Percentiles rank a stretch among this genome's conserved stretches.
Conservation (phyloP, 2,113 vertebrate genomes). For the Myotis davidii region DNA sequence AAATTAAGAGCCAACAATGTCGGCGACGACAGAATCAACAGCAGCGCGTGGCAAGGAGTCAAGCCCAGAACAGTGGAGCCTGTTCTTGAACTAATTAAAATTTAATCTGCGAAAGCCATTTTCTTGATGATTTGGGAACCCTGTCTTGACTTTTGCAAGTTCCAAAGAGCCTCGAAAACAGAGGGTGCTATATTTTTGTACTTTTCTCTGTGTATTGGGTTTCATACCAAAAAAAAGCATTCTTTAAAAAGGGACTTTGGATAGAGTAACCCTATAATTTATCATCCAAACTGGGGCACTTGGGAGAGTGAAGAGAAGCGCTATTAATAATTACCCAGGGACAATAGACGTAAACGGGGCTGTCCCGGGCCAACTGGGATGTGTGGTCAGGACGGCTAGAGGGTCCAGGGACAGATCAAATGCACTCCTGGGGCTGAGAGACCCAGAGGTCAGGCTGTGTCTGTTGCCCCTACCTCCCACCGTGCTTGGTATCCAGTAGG, state of each 20-base stretch:
- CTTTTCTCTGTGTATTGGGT: constrained; percentile 55
- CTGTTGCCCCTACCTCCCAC: not conserved
- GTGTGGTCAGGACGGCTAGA: not conserved
- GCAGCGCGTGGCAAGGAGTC: not conserved
- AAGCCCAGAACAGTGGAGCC: constrained; percentile 25
- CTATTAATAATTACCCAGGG: constrained; percentile 55
- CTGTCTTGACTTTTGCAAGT: constrained; percentile 61
- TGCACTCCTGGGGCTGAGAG: not conserved
- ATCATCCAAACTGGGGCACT: constrained; percentile 66
- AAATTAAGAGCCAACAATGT: constrained; percentile 4
- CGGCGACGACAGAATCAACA: not conserved
- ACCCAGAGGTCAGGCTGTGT: not conserved
- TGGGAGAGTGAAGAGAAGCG: constrained; percentile 30
- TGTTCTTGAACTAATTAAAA: constrained; percentile 68
- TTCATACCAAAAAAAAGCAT: constrained; percentile 3
- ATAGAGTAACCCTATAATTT: constrained; percentile 53
- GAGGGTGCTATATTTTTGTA: constrained; percentile 54
- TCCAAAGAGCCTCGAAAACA: constrained; percentile 64
- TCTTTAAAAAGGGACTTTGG: constrained; percentile 11
- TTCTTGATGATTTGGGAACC: constrained; percentile 71
- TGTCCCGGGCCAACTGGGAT: not conserved
- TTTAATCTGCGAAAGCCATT: constrained; percentile 71
- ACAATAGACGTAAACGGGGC: not conserved
- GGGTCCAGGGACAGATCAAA: not conserved
- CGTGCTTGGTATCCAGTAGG: not conserved